Conservation (phyloP, 2,888 invertebrate genomes). For the Pyrrhosoma nymphula region DNA sequence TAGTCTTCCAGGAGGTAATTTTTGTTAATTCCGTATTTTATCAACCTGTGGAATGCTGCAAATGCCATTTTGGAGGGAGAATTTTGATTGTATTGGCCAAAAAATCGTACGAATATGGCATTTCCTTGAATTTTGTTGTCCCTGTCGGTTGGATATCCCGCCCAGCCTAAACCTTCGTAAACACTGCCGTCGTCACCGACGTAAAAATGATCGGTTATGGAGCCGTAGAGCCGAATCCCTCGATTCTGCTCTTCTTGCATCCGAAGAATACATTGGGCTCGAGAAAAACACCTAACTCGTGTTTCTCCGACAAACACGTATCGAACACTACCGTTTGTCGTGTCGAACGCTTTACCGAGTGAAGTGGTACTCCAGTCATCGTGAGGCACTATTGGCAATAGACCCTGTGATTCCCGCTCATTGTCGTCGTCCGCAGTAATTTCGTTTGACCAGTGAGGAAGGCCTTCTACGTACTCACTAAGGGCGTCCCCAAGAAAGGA, state of each 20-base stretch:
- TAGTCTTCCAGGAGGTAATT: neutral
- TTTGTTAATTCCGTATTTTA: neutral
- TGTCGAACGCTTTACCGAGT: neutral
- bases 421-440: neutral
- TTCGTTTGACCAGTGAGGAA: neutral
- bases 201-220: neutral
- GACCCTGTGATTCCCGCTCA: neutral
- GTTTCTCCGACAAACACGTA: neutral
- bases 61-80: neutral
- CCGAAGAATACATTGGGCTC: neutral
- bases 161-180: neutral
- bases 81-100: neutral
- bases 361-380: neutral
- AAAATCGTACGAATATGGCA: neutral
- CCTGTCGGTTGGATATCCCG: neutral
- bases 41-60: neutral
- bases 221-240: neutral
- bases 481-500: neutral
- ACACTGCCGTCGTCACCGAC: neutral
- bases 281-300: neutral
- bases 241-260: neutral
- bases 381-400: neutral
- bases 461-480: neutral
- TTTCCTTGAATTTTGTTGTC: neutral
- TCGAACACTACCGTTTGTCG: neutral